A percentile compares a stretch with the other conserved stretches of the same genome.
phyloP scores from a whole-genome alignment of 2,113 vertebrate species.

The Struthio camelus region DNA sequence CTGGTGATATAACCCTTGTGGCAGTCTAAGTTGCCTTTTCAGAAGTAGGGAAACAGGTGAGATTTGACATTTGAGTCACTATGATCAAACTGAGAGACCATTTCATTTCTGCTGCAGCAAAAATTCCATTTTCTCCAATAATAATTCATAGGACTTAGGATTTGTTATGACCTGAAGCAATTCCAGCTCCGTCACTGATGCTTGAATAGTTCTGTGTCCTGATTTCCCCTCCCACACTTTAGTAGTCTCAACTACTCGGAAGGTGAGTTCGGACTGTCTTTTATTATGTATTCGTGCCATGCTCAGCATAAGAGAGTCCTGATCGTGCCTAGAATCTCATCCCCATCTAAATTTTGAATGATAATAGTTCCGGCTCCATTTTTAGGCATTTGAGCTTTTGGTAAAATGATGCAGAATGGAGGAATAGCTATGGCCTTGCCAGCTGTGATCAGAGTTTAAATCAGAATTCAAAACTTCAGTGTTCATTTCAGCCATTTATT shows the following conservation, averaged over 20 bases:
- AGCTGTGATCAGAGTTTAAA: not conserved
- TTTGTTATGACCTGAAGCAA: conserved; percentile 20
- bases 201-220: conserved; percentile 18
- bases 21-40: not conserved
- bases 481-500: not conserved
- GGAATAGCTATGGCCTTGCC: not conserved
- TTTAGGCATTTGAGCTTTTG: not conserved
- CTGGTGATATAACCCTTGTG: not conserved
- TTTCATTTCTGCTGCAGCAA: conserved; percentile 49
- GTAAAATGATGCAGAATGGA: not conserved
- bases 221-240: not conserved
- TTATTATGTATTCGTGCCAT: not conserved
- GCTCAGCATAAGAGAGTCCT: not conserved
- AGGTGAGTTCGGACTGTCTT: not conserved
- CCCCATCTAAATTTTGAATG: not conserved
- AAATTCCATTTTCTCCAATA: conserved; percentile 47
- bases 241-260: not conserved
- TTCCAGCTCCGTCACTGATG: not conserved
- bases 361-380: not conserved
- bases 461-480: not conserved
- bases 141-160: conserved; percentile 1
- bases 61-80: conserved; percentile 2
- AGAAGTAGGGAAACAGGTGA: not conserved
- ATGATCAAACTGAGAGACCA: not conserved
- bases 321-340: not conserved